Conservation (phyloP, 2,888 invertebrate genomes). For the Stenotaenia linearis region DNA sequence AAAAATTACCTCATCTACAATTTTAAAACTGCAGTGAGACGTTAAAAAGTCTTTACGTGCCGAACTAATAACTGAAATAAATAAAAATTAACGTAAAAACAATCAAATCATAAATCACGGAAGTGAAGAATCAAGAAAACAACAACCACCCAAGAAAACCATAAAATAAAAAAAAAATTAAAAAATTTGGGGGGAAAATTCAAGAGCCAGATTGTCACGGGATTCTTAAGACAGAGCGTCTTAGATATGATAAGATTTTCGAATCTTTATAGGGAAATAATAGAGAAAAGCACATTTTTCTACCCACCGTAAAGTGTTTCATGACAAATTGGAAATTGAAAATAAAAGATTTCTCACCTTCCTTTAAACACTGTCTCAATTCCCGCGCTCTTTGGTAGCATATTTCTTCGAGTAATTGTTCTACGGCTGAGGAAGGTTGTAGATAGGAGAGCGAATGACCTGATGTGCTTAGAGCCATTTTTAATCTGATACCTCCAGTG, state of each 20-base stretch:
- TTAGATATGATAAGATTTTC: too few relatives aligned
- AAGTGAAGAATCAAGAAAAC: not conserved
- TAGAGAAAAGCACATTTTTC: not conserved
- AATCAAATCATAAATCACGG: not conserved
- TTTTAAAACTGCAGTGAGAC: not conserved
- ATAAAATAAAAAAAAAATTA: too few relatives aligned
- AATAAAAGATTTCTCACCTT: slow-evolving; percentile 65
- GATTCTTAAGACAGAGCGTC: too few relatives aligned
- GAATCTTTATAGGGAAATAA: too few relatives aligned
- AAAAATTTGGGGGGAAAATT: too few relatives aligned
- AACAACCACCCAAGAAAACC: not conserved
- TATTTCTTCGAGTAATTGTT: slow-evolving; percentile 82
- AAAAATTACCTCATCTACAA: not conserved
- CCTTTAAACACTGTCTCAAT: slow-evolving; percentile 77
- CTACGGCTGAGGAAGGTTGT: slow-evolving; percentile 49
- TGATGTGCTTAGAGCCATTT: not conserved
- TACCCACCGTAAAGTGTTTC: too few relatives aligned
- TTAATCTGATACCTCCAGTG: not conserved
- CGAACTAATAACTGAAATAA: not conserved
- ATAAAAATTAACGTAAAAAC: not conserved
- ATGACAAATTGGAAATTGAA: too few relatives aligned
- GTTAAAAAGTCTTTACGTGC: not conserved
- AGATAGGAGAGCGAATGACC: not conserved
- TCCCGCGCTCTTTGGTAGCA: slow-evolving; percentile 88
- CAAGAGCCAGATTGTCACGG: too few relatives aligned